Conservation (phyloP, 2,888 invertebrate genomes). For the Epirrhoe tristata region DNA sequence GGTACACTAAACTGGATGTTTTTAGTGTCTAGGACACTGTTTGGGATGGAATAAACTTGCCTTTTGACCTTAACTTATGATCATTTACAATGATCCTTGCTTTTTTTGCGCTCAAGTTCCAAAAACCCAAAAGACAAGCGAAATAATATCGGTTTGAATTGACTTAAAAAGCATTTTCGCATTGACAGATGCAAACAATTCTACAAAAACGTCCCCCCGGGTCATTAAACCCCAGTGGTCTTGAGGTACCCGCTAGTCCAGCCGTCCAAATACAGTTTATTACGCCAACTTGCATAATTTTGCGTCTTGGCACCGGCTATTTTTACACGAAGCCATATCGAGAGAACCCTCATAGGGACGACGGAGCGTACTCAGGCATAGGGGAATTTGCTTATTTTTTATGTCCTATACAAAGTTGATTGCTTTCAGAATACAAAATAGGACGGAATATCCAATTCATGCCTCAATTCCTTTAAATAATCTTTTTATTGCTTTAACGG, state of each 20-base stretch:
- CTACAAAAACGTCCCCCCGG: slow-evolving; percentile 11
- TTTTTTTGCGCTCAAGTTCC: too few species aligned
- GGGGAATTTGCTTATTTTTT: background rate
- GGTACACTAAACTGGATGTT: too few species aligned
- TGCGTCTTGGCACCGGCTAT: slow-evolving; percentile 33
- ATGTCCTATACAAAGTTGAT: background rate
- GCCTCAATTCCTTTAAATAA: too few species aligned
- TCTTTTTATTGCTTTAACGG: too few species aligned
- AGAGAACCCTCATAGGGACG: slow-evolving; percentile 21
- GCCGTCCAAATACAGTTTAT: slow-evolving; percentile 33
- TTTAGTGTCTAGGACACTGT: too few species aligned
- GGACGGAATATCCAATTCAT: too few species aligned
- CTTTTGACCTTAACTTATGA: too few species aligned
- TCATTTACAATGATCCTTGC: too few species aligned
- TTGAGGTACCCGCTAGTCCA: slow-evolving; percentile 1
- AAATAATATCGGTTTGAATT: too few species aligned
- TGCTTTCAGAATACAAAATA: background rate
- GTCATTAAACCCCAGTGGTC: slow-evolving; percentile 5
- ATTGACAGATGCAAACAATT: slow-evolving; percentile 10
- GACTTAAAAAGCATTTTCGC: background rate
- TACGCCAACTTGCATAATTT: slow-evolving; percentile 33
- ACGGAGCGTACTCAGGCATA: slow-evolving; percentile 17
- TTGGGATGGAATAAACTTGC: too few species aligned
- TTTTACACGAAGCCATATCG: slow-evolving; percentile 37
- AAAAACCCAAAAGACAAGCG: too few species aligned